Base-by-base conservation (phyloP, 1,140 invertebrate species). In the Cotesia chilonis region DNA sequence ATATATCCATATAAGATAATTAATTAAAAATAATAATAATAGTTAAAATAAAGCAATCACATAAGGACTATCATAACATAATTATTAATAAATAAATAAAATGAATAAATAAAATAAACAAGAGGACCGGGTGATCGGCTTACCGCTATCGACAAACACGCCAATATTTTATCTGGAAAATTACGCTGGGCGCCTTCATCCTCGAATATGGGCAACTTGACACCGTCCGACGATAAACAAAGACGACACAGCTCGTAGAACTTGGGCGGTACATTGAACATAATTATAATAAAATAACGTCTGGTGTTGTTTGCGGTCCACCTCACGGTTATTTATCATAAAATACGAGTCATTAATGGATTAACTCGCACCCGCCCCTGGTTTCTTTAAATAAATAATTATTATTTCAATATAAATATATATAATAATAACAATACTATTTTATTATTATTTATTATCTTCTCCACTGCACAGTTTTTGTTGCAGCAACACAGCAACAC, bases 191-290 rank as follows among this genome's bases (percentile, higher is more conserved):
- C 75, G 70, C 85, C 87, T 77, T 87, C 85, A 77, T 86, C 84
- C 77, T 87, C 85, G 83, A 87, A 88, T 81, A 88, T 86, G 80
- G 87, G 86, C 74, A 85, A 84, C 78, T 87, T 88, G 79, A 86
- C 85, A 84, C 85, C 87, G 76, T 88, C 86, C 76, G 82, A 83
- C 67, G 87, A 87, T 85, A 88, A 87, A 86, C 87, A 88, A 84
- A 88, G 87, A 74, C 85, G 85, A 85, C 85, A 87, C 77, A 88
- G 85, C 83, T 88, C 85, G 82, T 87, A 87, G 75, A 88, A 87
- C 83, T 87, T 88, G 81, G 84, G 82, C 83, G 85, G 85, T 84
- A 87, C 83, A 83, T 85, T 83, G 82, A 87, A 87, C 86, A 87
- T 88, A 84, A 83, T 87, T 77, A 66, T 59, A 36, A 68, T 41